A percentile compares a stretch with the other conserved stretches of the same genome.
Evolutionary conservation across 2,113 vertebrate species (phyloP).

Genomic region (Tinamus guttatus): DNA sequence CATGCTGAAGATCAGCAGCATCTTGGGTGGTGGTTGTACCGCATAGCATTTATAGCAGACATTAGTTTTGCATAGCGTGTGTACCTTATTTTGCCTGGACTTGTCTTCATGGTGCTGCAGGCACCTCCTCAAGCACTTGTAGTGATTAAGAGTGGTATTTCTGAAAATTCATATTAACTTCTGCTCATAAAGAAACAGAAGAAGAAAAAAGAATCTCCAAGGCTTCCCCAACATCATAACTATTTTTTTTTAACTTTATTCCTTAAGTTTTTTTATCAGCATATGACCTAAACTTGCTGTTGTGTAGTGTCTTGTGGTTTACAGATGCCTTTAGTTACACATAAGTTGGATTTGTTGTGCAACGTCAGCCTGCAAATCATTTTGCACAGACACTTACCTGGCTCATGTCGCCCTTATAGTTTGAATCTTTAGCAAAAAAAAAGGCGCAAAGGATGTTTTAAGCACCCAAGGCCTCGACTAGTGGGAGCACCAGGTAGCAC

Average conservation of each 20-base stretch:
- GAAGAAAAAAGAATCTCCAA: background rate
- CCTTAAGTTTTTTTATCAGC: background rate
- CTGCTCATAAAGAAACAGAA: slow-evolving; percentile 30
- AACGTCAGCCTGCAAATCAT: slow-evolving; percentile 35
- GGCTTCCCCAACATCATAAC: background rate
- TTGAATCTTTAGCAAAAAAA: slow-evolving; percentile 20
- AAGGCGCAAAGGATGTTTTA: background rate
- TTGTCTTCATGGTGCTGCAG: slow-evolving; percentile 60
- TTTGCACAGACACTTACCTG: slow-evolving; percentile 42
- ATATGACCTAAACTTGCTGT: slow-evolving; percentile 18
- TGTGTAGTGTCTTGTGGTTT: slow-evolving; percentile 18
- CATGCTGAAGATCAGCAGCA: slow-evolving; percentile 50
- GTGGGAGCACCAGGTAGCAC: background rate
- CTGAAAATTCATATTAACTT: slow-evolving; percentile 69
- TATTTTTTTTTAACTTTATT: slow-evolving; percentile 47
- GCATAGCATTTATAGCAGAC: slow-evolving; percentile 38
- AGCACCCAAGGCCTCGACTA: rapidly evolving
- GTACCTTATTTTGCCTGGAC: slow-evolving; percentile 56
- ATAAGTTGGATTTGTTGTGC: slow-evolving; percentile 51
- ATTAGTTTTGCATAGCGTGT: slow-evolving; percentile 45
- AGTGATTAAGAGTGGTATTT: slow-evolving; percentile 67
- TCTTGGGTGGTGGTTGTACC: slow-evolving; percentile 55
- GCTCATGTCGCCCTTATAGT: background rate
- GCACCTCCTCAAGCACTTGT: slow-evolving; percentile 65
- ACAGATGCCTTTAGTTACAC: slow-evolving; percentile 24